Conservation (phyloP, 2,888 invertebrate genomes). For the Lycophotia porphyrea region DNA sequence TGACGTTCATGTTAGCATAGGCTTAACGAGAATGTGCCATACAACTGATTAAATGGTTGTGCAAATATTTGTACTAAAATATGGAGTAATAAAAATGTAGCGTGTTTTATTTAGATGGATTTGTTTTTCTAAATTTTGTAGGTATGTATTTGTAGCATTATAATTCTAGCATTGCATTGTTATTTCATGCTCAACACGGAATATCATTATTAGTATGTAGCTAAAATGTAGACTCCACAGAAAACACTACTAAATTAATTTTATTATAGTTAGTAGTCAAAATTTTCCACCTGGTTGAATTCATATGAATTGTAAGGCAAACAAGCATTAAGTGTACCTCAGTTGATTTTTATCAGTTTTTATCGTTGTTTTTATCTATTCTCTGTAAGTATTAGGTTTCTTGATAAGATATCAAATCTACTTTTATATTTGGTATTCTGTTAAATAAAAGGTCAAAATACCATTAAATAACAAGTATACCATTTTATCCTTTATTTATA, state of each 20-base stretch:
- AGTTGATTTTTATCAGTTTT: slow-evolving; percentile 51
- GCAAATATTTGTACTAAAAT: slow-evolving; percentile 1
- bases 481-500: slow-evolving; percentile 34
- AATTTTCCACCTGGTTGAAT: slow-evolving; percentile 26
- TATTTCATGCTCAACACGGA: not conserved
- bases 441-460: slow-evolving; percentile 47
- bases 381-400: slow-evolving; percentile 32
- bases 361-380: slow-evolving; percentile 57
- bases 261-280: not conserved
- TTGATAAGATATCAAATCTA: slow-evolving; percentile 51
- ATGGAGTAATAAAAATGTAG: not conserved
- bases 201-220: slow-evolving; percentile 2
- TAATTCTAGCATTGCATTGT: not conserved
- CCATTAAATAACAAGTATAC: slow-evolving; percentile 19
- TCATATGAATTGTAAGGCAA: slow-evolving; percentile 32
- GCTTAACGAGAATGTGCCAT: not conserved
- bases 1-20: slow-evolving; percentile 1
- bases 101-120: not conserved
- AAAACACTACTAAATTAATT: not conserved
- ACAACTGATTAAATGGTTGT: not conserved
- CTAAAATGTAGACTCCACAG: not conserved
- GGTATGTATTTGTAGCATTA: too few relatives aligned
- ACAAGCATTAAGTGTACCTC: slow-evolving; percentile 21
- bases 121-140: not conserved
- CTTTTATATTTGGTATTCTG: slow-evolving; percentile 15